Percentiles rank a stretch among this genome's conserved stretches.
phyloP scores from a whole-genome alignment of 2,113 vertebrate species.

The Corynorhinus townsendii region DNA sequence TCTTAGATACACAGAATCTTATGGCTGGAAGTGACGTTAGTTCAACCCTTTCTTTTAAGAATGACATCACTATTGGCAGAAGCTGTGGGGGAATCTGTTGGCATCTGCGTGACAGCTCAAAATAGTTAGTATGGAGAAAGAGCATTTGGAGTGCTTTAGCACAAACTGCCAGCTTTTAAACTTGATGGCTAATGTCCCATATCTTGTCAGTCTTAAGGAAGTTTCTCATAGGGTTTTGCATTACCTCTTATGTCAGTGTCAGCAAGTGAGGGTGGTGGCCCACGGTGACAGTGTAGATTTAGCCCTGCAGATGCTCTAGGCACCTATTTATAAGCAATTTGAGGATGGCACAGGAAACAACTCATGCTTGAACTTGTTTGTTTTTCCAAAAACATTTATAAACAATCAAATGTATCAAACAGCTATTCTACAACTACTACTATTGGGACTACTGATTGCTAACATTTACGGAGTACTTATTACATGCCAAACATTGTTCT shows the following conservation, averaged over 20 bases:
- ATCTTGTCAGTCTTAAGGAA: background rate
- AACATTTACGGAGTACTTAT: background rate
- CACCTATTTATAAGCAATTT: background rate
- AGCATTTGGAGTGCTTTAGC: background rate
- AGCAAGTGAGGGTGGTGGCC: background rate
- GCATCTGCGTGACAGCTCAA: background rate
- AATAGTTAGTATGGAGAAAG: background rate
- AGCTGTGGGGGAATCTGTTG: background rate
- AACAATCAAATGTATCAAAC: background rate
- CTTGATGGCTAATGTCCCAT: background rate
- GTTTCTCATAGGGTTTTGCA: background rate
- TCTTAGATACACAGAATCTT: background rate
- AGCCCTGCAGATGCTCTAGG: background rate
- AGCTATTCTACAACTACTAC: background rate
- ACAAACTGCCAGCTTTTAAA: background rate
- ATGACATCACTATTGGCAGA: background rate
- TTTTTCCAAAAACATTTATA: slow-evolving; percentile 2
- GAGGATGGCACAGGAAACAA: background rate
- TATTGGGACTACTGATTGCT: background rate
- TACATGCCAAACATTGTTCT: background rate
- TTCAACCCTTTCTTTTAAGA: background rate
- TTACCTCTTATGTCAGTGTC: background rate
- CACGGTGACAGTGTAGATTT: background rate
- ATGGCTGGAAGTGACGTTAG: background rate
- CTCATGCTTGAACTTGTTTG: background rate